Conservation (phyloP, 2,888 invertebrate genomes). For the Polyommatus icarus region DNA sequence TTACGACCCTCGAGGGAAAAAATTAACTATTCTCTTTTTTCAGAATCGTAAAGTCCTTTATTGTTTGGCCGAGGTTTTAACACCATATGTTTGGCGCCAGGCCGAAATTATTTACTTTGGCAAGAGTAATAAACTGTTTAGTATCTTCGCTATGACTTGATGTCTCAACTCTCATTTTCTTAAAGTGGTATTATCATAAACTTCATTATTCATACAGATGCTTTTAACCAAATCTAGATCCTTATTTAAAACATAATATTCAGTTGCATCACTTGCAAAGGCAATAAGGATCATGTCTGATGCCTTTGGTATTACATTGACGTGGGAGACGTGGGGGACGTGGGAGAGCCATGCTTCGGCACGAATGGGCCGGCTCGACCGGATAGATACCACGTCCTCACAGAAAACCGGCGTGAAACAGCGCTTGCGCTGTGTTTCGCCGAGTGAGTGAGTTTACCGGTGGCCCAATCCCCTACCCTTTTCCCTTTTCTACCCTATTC, state of each 20-base stretch:
- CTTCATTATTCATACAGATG: conserved; percentile 14
- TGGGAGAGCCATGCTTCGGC: no score
- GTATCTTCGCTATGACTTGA: conserved; percentile 44
- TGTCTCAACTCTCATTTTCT: conserved; percentile 7
- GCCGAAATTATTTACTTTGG: conserved; percentile 31
- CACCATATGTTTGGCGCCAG: conserved; percentile 73
- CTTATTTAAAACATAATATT: not conserved
- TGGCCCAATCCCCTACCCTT: no score
- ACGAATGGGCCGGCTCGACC: no score
- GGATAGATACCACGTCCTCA: no score
- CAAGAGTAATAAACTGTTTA: conserved; percentile 28
- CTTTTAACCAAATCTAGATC: conserved; percentile 12
- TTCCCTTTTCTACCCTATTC: no score
- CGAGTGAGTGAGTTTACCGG: no score
- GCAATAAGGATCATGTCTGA: not conserved
- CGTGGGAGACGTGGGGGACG: no score
- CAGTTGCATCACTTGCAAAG: not conserved
- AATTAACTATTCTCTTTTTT: conserved; percentile 58
- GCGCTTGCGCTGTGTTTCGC: no score
- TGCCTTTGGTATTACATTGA: not conserved
- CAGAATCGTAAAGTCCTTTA: conserved; percentile 57
- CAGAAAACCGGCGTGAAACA: no score
- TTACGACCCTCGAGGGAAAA: conserved; percentile 60
- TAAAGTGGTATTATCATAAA: conserved; percentile 13
- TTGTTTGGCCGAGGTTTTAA: conserved; percentile 53